Percentiles rank a stretch among this genome's conserved stretches.
Evolutionary conservation across 2,888 invertebrate genomes (phyloP).

Genomic region (Celastrina argiolus): DNA sequence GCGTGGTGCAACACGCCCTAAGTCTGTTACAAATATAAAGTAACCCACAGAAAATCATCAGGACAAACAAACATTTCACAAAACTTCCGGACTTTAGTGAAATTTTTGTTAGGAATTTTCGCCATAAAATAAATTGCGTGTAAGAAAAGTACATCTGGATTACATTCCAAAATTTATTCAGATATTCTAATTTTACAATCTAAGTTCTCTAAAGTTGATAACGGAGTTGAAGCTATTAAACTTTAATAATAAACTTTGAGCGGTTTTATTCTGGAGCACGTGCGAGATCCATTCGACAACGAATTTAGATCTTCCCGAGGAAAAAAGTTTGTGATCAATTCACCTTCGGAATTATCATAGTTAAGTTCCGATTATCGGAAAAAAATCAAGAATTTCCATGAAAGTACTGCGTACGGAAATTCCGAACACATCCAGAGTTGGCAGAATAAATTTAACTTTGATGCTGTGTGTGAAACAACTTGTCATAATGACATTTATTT

Average conservation of each 20-base stretch:
- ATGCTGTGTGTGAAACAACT: too few relatives aligned
- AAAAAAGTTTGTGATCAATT: constrained; percentile 2
- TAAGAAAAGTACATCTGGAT: constrained; percentile 10
- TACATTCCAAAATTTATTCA: constrained; percentile 12
- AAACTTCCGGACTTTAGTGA: not conserved
- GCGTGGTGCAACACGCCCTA: too few relatives aligned
- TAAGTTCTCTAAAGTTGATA: constrained; percentile 21
- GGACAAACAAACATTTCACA: not conserved
- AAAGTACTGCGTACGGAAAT: not conserved
- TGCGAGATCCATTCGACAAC: constrained; percentile 9
- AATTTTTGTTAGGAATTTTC: not conserved
- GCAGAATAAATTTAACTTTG: too few relatives aligned
- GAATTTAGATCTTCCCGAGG: not conserved
- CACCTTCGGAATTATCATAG: constrained; percentile 10
- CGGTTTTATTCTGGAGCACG: constrained; percentile 11
- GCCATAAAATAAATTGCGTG: constrained; percentile 12
- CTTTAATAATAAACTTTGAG: constrained; percentile 20
- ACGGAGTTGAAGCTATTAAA: constrained; percentile 21
- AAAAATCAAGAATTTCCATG: not conserved
- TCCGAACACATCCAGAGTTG: not conserved
- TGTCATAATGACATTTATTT: too few relatives aligned
- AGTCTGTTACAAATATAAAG: not conserved
- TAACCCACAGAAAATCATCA: not conserved
- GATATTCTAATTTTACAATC: constrained; percentile 19
- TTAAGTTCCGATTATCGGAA: not conserved